phyloP scores from a whole-genome alignment of 1,140 invertebrate genomes.

The Drosophila repleta region DNA sequence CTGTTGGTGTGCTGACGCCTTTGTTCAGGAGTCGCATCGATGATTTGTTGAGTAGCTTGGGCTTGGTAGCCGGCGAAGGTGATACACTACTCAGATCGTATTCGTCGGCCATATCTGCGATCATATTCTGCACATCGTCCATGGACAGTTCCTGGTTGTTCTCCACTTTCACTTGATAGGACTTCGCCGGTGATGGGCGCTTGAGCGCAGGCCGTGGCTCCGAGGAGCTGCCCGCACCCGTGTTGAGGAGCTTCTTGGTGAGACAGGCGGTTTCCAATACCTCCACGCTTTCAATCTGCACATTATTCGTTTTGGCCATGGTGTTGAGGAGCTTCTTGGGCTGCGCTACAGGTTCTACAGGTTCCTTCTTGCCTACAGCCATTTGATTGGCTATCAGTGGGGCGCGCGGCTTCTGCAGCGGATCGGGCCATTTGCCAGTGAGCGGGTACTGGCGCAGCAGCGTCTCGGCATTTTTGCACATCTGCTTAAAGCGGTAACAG shows the following conservation, averaged over 20 bases:
- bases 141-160: conserved; percentile 75
- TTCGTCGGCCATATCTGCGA: conserved; percentile 56
- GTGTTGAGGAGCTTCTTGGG: conserved; percentile 64
- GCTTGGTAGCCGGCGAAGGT: conserved; percentile 30
- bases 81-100: conserved; percentile 15
- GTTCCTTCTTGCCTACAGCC: not conserved
- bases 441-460: conserved; percentile 87
- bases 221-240: conserved; percentile 5
- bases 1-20: conserved; percentile 42
- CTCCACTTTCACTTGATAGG: conserved; percentile 72
- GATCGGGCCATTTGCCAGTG: conserved; percentile 86
- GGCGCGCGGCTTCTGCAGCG: conserved; percentile 83
- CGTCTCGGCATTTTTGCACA: conserved; percentile 90
- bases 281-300: conserved; percentile 55
- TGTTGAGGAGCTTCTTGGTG: conserved; percentile 31
- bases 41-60: conserved; percentile 76
- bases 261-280: conserved; percentile 40
- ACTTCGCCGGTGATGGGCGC: conserved; percentile 4
- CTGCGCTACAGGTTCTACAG: not conserved
- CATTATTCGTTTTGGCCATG: conserved; percentile 43
- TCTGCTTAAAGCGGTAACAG: conserved; percentile 89
- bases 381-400: conserved; percentile 54
- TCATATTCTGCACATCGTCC: conserved; percentile 73
- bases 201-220: conserved; percentile 29
- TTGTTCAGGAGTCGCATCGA: conserved; percentile 78